phyloP scores from a whole-genome alignment of 1,140 invertebrate genomes.

The Macrobrachium nipponense region DNA sequence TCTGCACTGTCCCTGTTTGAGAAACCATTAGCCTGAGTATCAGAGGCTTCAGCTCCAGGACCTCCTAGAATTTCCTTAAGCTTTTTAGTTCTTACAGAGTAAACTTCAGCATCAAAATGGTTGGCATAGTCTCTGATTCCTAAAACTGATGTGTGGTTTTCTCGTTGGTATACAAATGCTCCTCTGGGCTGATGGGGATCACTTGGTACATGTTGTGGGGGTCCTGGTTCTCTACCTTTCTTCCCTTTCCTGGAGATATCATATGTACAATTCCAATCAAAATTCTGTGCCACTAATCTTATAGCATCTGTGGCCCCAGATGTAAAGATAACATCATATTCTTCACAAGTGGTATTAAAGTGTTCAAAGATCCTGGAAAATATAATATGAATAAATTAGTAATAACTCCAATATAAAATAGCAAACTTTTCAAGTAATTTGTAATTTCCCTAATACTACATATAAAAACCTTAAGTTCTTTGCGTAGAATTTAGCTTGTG shows the following conservation, averaged over 20 bases:
- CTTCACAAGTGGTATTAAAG: constrained; percentile 83
- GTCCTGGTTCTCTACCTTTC: too few species aligned
- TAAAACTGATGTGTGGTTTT: constrained; percentile 95
- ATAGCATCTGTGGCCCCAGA: constrained; percentile 87
- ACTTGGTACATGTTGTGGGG: too few species aligned
- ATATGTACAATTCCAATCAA: constrained; percentile 73
- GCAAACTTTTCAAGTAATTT: neutral
- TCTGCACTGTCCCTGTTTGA: too few species aligned
- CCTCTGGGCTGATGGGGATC: constrained; percentile 68
- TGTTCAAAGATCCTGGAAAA: constrained; percentile 80
- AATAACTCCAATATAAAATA: constrained; percentile 27
- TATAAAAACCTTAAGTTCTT: too few species aligned
- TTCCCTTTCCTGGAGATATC: too few species aligned
- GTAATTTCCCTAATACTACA: neutral
- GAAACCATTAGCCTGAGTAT: too few species aligned
- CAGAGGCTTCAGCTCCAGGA: too few species aligned
- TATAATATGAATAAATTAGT: constrained; percentile 61
- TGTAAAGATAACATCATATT: constrained; percentile 92
- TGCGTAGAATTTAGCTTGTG: too few species aligned
- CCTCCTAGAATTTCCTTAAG: neutral
- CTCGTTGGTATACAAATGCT: constrained; percentile 83
- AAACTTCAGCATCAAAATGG: constrained; percentile 60
- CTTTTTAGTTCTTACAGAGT: constrained; percentile 18
- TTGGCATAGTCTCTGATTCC: constrained; percentile 81
- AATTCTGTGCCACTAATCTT: constrained; percentile 86